Conservation (phyloP, 2,113 vertebrate genomes). For the Lophotis ruficrista region DNA sequence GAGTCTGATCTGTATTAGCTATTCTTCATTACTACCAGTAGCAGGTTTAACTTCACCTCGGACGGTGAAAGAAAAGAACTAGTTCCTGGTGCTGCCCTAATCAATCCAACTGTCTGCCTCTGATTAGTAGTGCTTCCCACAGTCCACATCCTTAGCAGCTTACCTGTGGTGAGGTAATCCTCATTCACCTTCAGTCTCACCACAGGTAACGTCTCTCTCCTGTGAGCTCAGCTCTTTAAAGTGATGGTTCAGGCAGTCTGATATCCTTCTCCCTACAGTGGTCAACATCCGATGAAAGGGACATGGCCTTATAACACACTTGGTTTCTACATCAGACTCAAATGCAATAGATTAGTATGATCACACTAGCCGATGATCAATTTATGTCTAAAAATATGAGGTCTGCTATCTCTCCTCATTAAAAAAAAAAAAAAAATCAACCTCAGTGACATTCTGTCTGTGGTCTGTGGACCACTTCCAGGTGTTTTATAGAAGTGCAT, state of each 20-base stretch:
- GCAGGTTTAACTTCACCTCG: conserved; percentile 41
- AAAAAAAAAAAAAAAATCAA: not conserved
- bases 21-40: conserved; percentile 48
- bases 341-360: not conserved
- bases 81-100: not conserved
- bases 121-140: conserved; percentile 8
- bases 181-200: not conserved
- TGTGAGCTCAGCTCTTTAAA: not conserved
- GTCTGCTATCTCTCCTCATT: not conserved
- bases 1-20: conserved; percentile 51
- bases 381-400: conserved; percentile 18
- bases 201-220: not conserved
- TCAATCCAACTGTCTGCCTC: conserved; percentile 5
- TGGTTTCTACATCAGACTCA: not conserved
- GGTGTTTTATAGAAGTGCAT: conserved; percentile 52
- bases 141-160: conserved; percentile 21
- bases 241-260: not conserved
- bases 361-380: not conserved
- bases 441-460: conserved; percentile 18
- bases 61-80: not conserved
- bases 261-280: not conserved
- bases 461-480: conserved; percentile 50
- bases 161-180: conserved; percentile 24
- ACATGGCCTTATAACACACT: not conserved
- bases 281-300: not conserved